Evolutionary conservation across 1,140 invertebrate species (phyloP).

Genomic region (Bombus huntii): DNA sequence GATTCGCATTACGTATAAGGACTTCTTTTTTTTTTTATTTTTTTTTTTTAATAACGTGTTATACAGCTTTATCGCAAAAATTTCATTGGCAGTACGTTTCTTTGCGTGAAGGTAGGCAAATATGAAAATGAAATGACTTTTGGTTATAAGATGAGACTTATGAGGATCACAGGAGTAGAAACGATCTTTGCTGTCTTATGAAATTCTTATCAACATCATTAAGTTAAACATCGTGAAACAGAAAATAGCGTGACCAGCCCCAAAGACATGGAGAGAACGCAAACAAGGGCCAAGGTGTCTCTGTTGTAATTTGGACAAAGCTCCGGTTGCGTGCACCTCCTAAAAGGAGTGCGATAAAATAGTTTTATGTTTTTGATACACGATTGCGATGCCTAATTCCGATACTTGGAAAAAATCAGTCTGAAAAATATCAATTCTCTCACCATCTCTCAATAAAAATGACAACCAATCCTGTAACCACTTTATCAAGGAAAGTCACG

Average conservation of each 20-base stretch:
- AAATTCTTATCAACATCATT: not conserved
- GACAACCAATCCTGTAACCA: constrained; percentile 94
- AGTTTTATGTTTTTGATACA: too few relatives aligned
- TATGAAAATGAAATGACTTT: not conserved
- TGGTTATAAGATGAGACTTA: not conserved
- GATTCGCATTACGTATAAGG: not conserved
- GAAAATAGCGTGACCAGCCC: constrained; percentile 85
- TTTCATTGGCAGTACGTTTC: not conserved
- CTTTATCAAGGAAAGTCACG: constrained; percentile 97
- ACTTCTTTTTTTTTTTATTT: too few relatives aligned
- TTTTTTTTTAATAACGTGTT: too few relatives aligned
- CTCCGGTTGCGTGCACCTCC: constrained; percentile 85
- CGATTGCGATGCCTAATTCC: too few relatives aligned
- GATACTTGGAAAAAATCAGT: constrained; percentile 33
- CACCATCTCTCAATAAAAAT: constrained; percentile 92
- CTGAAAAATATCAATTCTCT: constrained; percentile 62
- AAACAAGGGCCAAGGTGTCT: constrained; percentile 89
- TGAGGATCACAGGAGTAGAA: not conserved
- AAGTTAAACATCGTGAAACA: constrained; percentile 58
- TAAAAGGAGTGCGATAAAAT: constrained; percentile 71
- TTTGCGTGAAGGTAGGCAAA: not conserved
- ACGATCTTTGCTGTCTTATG: not conserved
- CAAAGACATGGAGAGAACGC: constrained; percentile 87
- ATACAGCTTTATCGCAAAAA: not conserved
- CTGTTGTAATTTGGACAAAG: constrained; percentile 90